Conservation (phyloP, 2,113 vertebrate species). For the Protobothrops flavoviridis region DNA sequence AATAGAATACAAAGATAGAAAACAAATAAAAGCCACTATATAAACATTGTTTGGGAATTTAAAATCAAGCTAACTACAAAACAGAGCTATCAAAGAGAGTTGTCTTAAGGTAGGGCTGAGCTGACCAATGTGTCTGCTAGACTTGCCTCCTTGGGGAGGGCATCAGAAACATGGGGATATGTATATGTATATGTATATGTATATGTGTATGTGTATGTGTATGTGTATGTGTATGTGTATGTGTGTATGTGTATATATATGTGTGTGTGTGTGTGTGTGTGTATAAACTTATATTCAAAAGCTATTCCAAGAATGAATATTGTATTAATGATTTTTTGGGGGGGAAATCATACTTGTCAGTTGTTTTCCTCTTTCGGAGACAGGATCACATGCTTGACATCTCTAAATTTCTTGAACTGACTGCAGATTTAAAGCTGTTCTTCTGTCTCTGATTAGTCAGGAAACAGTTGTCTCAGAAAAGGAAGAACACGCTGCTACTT, state of each 20-base stretch:
- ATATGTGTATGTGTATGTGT: not conserved
- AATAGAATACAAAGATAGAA: not conserved
- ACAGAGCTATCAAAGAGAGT: not conserved
- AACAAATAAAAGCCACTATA: not conserved
- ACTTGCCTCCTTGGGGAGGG: not conserved
- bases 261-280: too few species aligned
- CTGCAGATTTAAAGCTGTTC: not conserved
- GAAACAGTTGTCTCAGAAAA: not conserved
- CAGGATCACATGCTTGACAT: conserved; percentile 36
- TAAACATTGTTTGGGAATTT: not conserved
- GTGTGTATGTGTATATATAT: not conserved
- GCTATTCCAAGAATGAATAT: conserved; percentile 16
- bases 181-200: conserved; percentile 2
- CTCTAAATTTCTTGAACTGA: conserved; percentile 15
- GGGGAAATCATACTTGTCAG: conserved; percentile 1
- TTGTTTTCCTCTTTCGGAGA: conserved; percentile 23
- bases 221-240: too few species aligned
- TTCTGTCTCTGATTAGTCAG: conserved; percentile 28
- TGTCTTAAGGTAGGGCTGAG: not conserved
- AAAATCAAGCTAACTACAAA: not conserved
- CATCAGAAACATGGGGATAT: not conserved
- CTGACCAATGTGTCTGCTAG: not conserved
- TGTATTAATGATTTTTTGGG: not conserved
- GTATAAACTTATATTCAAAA: conserved; percentile 26
- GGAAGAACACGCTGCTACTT: not conserved